Conservation (phyloP, 2,113 vertebrate species). For the Capra hircus region DNA sequence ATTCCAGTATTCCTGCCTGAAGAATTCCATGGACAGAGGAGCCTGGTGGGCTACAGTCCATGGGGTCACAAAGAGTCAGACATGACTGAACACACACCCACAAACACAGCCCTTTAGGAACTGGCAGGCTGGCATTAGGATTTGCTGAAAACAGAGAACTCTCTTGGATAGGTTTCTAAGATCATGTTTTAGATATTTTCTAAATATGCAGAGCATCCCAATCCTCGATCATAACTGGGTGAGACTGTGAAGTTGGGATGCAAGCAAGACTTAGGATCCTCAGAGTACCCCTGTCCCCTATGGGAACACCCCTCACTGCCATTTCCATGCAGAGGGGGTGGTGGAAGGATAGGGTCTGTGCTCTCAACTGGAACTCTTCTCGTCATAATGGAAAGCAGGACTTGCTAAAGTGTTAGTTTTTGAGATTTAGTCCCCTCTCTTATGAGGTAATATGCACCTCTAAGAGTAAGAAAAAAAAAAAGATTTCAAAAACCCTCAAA, state of each 20-base stretch:
- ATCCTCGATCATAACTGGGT: background rate
- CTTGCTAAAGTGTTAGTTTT: background rate
- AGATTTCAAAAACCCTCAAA: background rate
- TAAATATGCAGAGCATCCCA: background rate
- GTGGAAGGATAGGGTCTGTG: background rate
- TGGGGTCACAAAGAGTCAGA: background rate
- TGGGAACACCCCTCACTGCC: background rate
- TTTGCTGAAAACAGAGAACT: background rate
- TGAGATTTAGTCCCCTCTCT: background rate
- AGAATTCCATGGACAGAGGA: background rate
- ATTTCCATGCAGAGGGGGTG: background rate
- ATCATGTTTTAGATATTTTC: background rate
- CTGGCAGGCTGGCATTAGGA: background rate
- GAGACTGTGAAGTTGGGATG: background rate
- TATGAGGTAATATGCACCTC: background rate
- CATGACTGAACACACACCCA: background rate
- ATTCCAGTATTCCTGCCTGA: background rate
- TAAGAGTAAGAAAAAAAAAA: background rate
- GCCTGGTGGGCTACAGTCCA: background rate
- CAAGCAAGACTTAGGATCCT: background rate
- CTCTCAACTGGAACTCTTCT: background rate
- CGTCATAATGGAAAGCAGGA: background rate
- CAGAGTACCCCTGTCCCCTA: accelerated
- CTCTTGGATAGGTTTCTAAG: background rate
- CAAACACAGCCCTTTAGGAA: background rate